A percentile compares a stretch with the other conserved stretches of the same genome.
Evolutionary conservation across 2,113 vertebrate genomes (phyloP).

Genomic region (Chaetura pelagica): DNA sequence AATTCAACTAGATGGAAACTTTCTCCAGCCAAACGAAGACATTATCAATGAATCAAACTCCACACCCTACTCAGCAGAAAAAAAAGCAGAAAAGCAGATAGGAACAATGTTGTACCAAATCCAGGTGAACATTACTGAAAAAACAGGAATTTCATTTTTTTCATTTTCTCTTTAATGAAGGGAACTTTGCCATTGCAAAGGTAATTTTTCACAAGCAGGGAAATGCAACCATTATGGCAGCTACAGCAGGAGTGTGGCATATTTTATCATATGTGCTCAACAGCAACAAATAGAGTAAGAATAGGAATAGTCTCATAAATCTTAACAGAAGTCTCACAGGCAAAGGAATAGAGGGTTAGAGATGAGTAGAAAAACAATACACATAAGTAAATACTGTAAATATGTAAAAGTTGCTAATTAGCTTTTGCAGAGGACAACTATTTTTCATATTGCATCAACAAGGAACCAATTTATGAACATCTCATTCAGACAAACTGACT

Average conservation of each 20-base stretch:
- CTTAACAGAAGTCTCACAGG: neutral
- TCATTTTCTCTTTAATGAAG: neutral
- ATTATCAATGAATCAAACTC: neutral
- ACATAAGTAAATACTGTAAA: neutral
- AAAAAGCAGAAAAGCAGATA: neutral
- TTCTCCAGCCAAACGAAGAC: neutral
- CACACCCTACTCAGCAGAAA: neutral
- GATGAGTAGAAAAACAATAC: neutral
- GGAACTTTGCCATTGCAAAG: neutral
- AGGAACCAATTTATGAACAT: neutral
- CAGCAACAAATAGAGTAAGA: neutral
- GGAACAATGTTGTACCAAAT: neutral
- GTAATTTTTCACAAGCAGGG: neutral
- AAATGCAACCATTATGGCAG: neutral
- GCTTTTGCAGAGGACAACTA: neutral
- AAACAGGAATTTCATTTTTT: neutral
- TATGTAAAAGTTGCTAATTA: neutral
- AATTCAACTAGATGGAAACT: neutral
- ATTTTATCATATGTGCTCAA: neutral
- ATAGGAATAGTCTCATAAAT: neutral
- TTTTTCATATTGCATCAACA: neutral
- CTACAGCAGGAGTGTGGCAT: neutral
- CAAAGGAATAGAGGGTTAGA: neutral
- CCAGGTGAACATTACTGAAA: neutral
- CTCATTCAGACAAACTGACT: neutral